Conservation (phyloP, 2,797 vertebrate species). For the Enteromius unitaeniatus region DNA sequence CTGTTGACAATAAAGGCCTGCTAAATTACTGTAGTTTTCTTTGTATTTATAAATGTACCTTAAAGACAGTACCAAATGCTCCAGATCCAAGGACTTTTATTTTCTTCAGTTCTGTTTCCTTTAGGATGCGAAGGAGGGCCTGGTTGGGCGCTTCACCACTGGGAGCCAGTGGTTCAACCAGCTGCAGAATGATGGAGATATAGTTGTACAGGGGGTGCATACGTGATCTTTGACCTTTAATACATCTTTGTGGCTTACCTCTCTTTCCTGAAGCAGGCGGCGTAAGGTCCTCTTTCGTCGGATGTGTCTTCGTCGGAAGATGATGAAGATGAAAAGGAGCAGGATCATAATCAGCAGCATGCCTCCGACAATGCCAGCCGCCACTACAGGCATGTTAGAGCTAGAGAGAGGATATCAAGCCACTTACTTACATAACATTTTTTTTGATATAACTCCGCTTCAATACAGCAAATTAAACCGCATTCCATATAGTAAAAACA, state of each 20-base stretch:
- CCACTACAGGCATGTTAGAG: conserved; percentile 73
- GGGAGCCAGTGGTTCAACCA: conserved; percentile 90
- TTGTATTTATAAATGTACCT: conserved; percentile 73
- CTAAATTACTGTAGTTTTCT: not conserved
- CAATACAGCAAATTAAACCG: not conserved
- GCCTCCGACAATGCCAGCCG: conserved; percentile 81
- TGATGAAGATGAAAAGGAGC: conserved; percentile 78
- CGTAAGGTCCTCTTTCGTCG: conserved; percentile 87
- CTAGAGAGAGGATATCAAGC: conserved; percentile 66
- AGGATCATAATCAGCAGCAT: conserved; percentile 82
- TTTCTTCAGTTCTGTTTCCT: conserved; percentile 94
- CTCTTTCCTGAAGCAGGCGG: conserved; percentile 89
- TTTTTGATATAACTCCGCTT: not conserved
- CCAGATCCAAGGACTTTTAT: conserved; percentile 90
- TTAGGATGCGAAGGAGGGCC: conserved; percentile 90
- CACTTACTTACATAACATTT: not conserved
- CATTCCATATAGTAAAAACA: not conserved
- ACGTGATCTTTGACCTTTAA: not conserved
- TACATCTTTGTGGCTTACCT: conserved; percentile 72
- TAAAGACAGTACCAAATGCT: conserved; percentile 93
- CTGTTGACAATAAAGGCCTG: not conserved
- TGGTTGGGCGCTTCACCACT: conserved; percentile 93
- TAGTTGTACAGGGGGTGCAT: not conserved
- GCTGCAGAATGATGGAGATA: conserved; percentile 68
- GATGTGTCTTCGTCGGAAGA: conserved; percentile 82